Evolutionary conservation across 2,113 vertebrate species (phyloP), one percentile per base, ranked within the genome.

Genomic region (Artemisiospiza belli): DNA sequence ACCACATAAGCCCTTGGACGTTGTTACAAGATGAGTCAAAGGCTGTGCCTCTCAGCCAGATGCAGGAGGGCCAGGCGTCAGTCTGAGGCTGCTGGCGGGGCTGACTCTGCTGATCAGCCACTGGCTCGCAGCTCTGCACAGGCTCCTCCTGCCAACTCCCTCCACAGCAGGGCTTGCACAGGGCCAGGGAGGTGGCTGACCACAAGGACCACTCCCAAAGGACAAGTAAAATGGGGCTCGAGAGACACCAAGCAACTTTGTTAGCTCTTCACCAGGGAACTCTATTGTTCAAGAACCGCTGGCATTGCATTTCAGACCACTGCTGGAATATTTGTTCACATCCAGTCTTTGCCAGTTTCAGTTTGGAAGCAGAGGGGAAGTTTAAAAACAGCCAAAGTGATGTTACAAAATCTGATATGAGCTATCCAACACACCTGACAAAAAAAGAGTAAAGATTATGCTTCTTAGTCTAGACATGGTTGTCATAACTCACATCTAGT

Each of bases 21-120:
- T 66, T n/a, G 17, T 72, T 54, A 66, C 44, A 54, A 68, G 49
- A 79, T 79, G 78, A 96, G 69, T 87, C 62, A 89, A 95, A 83
- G 30, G 31, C 61, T 74, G 1, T 74, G 73, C 44, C 44, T 72
- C 5, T 75, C 66, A 72, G 84, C 84, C 81, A 91, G 64, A 43
- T 5, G 7, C 28, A 35, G 15, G 66, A 77, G 44, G 35, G 49
- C 61, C n/a, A 79, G 62, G 66, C 61, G 16, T 41, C 77, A 75
- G 74, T n/a, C 59, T 68, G 74, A 80, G 75, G 9, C 70, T 69
- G 82, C n/a, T 9, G 1, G 58, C 0, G 0, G 17, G 49, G 49
- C 15, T n/a, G 61, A 31, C 44, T 47, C 2, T 3, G 3, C 62
- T 76, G 69, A 85, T 72, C 12, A 73, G 63, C 58, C 3, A 4